Conservation (phyloP, 2,113 vertebrate genomes). For the Syrrhaptes paradoxus region DNA sequence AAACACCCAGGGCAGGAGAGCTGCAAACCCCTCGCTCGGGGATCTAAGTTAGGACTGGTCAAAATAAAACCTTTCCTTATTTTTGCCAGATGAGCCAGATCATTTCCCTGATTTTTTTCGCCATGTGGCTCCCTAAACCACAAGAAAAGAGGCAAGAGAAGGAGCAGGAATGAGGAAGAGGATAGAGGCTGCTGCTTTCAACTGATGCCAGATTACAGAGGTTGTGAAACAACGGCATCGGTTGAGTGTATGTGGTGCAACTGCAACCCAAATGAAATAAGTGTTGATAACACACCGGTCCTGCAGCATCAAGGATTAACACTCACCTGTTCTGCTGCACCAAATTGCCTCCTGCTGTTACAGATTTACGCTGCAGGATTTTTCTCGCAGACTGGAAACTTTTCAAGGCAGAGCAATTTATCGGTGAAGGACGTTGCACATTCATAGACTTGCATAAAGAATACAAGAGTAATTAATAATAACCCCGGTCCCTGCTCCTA, state of each 20-base stretch:
- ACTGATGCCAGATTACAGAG: neutral
- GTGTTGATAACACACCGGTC: neutral
- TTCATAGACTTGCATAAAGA: conserved; percentile 37
- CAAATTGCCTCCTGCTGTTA: neutral
- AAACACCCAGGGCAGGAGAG: neutral
- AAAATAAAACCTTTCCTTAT: conserved; percentile 9
- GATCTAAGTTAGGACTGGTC: neutral
- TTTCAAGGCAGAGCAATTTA: conserved; percentile 22
- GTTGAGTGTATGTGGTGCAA: neutral
- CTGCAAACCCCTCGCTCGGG: fast-evolving
- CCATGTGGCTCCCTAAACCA: neutral
- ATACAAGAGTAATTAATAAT: conserved; percentile 61
- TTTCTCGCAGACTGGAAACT: neutral
- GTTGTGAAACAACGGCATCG: neutral
- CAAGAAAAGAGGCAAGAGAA: neutral
- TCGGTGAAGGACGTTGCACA: conserved; percentile 17
- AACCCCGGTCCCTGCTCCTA: neutral
- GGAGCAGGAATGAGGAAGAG: neutral
- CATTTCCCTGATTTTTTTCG: neutral
- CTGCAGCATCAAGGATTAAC: neutral
- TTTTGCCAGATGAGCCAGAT: neutral
- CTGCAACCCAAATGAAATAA: conserved; percentile 13
- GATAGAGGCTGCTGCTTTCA: conserved; percentile 25
- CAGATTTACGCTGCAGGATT: neutral
- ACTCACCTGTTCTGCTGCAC: conserved; percentile 19